Evolutionary conservation across 2,113 vertebrate species (phyloP).

Genomic region (Tachycineta bicolor): DNA sequence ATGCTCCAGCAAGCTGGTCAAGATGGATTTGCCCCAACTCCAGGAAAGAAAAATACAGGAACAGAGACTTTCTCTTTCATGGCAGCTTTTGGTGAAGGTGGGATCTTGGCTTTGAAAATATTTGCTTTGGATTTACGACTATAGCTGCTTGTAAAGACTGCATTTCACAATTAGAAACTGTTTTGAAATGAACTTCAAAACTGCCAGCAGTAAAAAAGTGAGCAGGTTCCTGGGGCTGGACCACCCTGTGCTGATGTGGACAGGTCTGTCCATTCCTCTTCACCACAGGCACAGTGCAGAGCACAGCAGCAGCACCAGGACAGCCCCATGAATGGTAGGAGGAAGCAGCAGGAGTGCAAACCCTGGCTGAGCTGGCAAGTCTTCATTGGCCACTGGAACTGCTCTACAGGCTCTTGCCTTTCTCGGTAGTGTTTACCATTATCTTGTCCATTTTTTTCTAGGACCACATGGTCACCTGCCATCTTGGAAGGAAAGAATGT

Average conservation of each 20-base stretch:
- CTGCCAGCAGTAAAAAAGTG: accelerated
- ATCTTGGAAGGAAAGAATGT: background rate
- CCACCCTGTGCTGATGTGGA: background rate
- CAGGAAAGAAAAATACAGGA: background rate
- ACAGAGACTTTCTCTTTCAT: background rate
- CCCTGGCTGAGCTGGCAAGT: accelerated
- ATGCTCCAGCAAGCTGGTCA: background rate
- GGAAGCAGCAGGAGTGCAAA: accelerated
- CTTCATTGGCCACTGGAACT: background rate
- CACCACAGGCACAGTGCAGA: background rate
- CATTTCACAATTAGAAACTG: background rate
- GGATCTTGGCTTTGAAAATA: background rate
- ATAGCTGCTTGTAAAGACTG: background rate
- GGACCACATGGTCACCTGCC: background rate
- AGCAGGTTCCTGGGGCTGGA: background rate
- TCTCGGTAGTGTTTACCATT: accelerated
- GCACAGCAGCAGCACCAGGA: background rate
- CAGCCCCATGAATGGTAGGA: background rate
- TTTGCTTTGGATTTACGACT: background rate
- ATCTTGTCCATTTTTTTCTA: background rate
- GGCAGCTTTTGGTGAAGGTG: background rate
- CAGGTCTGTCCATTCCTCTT: background rate
- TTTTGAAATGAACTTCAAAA: background rate
- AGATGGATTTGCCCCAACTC: background rate
- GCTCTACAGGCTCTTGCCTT: background rate